A percentile compares a stretch with the other conserved stretches of the same genome.
Evolutionary conservation across 2,797 vertebrate genomes (phyloP).

Genomic region (Sus cebifrons): DNA sequence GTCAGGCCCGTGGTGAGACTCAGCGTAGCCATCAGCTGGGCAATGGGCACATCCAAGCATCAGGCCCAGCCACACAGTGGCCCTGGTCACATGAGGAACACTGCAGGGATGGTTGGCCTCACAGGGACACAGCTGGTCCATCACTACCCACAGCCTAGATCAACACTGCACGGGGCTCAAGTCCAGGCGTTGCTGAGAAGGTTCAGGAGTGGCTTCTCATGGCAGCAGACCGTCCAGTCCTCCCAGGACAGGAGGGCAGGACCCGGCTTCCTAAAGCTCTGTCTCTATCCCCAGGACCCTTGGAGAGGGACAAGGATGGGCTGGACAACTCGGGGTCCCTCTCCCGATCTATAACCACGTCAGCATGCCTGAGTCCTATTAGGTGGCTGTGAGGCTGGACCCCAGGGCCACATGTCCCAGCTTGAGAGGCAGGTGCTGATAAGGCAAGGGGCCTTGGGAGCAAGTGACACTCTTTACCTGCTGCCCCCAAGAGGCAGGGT

Average conservation of each 20-base stretch:
- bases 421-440: background rate
- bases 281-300: background rate
- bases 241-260: background rate
- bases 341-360: rapidly evolving
- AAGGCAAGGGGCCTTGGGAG: background rate
- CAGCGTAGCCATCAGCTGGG: background rate
- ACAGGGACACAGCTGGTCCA: rapidly evolving
- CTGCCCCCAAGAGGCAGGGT: too few relatives aligned
- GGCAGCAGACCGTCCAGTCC: background rate
- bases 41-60: too few relatives aligned
- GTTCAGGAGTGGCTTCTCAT: background rate
- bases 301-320: too few relatives aligned
- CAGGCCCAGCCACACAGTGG: background rate
- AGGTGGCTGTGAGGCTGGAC: too few relatives aligned
- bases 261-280: background rate
- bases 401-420: background rate
- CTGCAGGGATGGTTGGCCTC: background rate
- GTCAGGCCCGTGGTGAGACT: background rate
- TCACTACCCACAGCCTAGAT: background rate
- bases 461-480: background rate
- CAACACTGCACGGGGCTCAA: rapidly evolving
- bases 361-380: rapidly evolving
- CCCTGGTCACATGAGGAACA: background rate
- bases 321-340: too few relatives aligned
- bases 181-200: background rate